A percentile compares a stretch with the other conserved stretches of the same genome.
These are phyloP conservation scores for Heterohyrax brucei DNA, from an alignment of 2,797 vertebrate genomes.

Conservation along the genomic window DNA sequence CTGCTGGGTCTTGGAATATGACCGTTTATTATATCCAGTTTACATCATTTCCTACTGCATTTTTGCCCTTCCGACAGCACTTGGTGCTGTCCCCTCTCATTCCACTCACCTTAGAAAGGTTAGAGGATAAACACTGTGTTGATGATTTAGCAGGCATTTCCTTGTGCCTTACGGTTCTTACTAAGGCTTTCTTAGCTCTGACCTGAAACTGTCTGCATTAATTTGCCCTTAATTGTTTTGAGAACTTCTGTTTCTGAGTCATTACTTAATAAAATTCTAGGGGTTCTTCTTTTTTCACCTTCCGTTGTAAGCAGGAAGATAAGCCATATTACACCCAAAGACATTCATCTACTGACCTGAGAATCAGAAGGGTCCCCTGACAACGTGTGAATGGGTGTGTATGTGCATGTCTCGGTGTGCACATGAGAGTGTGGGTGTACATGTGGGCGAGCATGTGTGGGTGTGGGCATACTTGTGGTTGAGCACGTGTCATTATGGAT, in stretches of 20 bases:
- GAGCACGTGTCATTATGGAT: neutral
- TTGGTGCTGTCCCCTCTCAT: neutral
- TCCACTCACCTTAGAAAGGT: neutral
- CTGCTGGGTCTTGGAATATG: neutral
- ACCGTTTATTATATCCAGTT: conserved; percentile 42
- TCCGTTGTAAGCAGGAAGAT: neutral
- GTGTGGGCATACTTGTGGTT: neutral
- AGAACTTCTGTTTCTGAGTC: conserved; percentile 72
- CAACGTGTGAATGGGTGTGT: too few species aligned
- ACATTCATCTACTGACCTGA: neutral
- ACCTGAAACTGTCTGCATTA: conserved; percentile 77
- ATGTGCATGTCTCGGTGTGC: too few species aligned
- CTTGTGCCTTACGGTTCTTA: neutral
- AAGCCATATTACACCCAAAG: neutral
- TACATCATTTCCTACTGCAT: conserved; percentile 24
- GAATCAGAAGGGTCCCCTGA: neutral
- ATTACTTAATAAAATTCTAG: conserved; percentile 69
- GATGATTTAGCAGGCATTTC: neutral
- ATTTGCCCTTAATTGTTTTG: conserved; percentile 79
- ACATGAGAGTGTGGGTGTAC: too few species aligned
- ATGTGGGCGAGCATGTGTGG: neutral
- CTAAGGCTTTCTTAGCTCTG: conserved; percentile 57
- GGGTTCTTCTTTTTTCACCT: neutral
- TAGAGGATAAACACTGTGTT: neutral
- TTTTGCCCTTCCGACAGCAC: neutral